Base-by-base conservation (phyloP, 1,140 invertebrate species). In the Spodoptera frugiperda region DNA sequence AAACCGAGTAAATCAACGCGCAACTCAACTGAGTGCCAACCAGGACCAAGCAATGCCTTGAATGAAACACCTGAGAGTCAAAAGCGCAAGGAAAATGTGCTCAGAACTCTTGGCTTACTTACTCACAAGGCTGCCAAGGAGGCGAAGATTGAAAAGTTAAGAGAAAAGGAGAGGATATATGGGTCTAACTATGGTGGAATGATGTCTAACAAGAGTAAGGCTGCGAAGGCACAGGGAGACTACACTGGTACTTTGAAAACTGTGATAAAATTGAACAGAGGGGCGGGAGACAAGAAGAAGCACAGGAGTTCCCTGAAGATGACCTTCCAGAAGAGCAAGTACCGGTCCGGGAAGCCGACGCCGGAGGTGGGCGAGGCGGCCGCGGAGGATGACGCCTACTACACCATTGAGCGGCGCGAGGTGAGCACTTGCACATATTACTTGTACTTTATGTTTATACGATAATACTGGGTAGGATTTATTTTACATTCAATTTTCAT, bases 161-260 rank as follows among this genome's bases (percentile, higher is more conserved):
- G 94, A 67, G 95, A 95, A 49, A 96, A 96, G 44, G 95, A 96
- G 71, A 91, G 95, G 0, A 95, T 95, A 10, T 96, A 96, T 76
- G 94, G 95, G 3, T 88, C 92, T 1, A 94, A 92, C 53, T 95
- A 95, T 44, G 91, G 93, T 21, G 88, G 88, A 0, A 90, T 95
- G 75, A 83, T 86, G 63, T 17, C 33, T 72, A 92, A 93, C 25
- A 96, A 96, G 73, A 94, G 93, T 25, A 94, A 94, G 30, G 86
- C 95, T 65, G 83, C 88, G 3, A 93, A 94, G 30, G 94, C 68
- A 77, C 90, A 70, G 61, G 95, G 76, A 77, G 95, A 83, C 68
- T 97, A 96, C 79, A 97, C 97, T 3, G 97, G 97, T 2, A 97
- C 97, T 0, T 85, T 97, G 51, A 98, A 97, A 84, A 97, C 97